Evolutionary conservation across 2,113 vertebrate genomes (phyloP).

Genomic region (Ammospiza caudacuta): DNA sequence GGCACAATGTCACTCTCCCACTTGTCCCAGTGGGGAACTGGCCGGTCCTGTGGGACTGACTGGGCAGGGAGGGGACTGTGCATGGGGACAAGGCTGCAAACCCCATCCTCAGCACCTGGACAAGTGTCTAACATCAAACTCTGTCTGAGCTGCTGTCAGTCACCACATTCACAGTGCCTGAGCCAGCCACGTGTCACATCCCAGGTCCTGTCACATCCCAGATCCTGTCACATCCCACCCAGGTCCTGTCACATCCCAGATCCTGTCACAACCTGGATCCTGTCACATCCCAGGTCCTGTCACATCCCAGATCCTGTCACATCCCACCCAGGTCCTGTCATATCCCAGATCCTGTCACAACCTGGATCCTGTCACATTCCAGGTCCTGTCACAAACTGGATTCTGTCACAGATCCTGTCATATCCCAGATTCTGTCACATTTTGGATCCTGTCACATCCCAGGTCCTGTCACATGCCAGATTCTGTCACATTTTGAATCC

Average conservation of each 20-base stretch:
- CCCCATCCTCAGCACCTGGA: not conserved
- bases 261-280: accelerated
- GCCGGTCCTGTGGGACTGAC: accelerated
- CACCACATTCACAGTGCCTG: not conserved
- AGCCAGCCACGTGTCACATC: not conserved
- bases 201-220: not conserved
- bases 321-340: not conserved
- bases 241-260: no score
- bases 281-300: accelerated
- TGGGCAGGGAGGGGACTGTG: not conserved
- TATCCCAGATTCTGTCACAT: accelerated
- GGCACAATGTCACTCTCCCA: not conserved
- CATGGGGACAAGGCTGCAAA: not conserved
- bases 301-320: accelerated
- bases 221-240: not conserved
- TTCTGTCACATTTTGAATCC: no score
- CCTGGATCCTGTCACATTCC: not conserved
- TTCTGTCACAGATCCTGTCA: not conserved
- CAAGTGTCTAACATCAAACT: not conserved
- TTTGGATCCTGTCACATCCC: not conserved
- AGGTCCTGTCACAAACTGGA: accelerated
- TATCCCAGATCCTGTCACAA: no score
- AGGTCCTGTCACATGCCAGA: accelerated
- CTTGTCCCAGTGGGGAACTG: not conserved
- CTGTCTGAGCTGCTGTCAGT: not conserved